These are phyloP conservation scores for Montipora capricornis DNA, from an alignment of 64 coral and sea anemone genomes.

Conservation along the genomic window DNA sequence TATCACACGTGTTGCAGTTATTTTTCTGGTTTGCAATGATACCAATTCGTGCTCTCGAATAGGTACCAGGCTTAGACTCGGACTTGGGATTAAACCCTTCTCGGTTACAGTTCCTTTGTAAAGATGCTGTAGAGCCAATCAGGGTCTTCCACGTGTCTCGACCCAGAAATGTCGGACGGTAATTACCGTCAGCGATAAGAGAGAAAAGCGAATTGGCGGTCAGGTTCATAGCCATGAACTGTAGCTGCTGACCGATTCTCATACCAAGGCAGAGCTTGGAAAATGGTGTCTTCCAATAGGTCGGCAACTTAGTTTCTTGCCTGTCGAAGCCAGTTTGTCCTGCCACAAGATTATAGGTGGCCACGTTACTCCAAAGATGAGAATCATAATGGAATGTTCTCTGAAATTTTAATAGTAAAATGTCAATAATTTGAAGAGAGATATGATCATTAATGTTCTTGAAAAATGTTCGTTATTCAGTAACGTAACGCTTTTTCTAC, in stretches of 20 bases:
- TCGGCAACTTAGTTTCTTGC: constrained; percentile 39
- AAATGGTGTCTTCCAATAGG: constrained; percentile 52
- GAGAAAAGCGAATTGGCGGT: constrained; percentile 1
- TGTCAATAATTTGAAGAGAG: too few relatives aligned
- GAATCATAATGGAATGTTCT: constrained; percentile 46
- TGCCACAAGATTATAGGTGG: not conserved
- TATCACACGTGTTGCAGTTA: not conserved
- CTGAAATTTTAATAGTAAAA: not conserved
- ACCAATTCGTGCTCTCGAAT: not conserved
- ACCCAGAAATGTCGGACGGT: not conserved
- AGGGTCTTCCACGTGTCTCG: not conserved
- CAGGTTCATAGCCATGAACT: not conserved
- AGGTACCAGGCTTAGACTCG: not conserved
- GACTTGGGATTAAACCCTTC: not conserved
- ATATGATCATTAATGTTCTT: too few relatives aligned
- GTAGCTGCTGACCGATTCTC: constrained; percentile 1
- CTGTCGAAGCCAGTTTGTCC: constrained; percentile 19
- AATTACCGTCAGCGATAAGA: constrained; percentile 9
- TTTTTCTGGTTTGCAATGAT: not conserved
- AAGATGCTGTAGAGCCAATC: not conserved
- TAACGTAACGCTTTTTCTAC: too few relatives aligned
- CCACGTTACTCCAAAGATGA: constrained; percentile 1
- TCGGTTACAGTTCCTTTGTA: not conserved
- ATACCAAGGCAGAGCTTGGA: constrained; percentile 30
- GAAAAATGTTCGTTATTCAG: too few relatives aligned